Evolutionary conservation across 2,888 invertebrate genomes (phyloP), one percentile per base, ranked within the genome.

Genomic region (Drosophila diplacantha): DNA sequence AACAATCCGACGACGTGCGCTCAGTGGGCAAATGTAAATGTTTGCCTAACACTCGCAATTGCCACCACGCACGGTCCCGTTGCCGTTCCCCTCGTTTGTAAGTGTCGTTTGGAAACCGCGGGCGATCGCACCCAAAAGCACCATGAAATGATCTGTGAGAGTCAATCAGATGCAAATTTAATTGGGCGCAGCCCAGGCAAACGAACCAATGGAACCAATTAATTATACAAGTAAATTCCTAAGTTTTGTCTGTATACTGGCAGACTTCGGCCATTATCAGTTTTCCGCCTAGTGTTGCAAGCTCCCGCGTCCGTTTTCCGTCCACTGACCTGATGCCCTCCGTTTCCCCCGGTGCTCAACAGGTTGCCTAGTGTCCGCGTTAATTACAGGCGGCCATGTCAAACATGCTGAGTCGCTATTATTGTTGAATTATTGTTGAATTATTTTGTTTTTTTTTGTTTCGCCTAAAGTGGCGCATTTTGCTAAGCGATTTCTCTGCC

Each of bases 391-490:
- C 56, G 60, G 39, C 61, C 66, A 71, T 69, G 51, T 66, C 60
- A 53, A 44, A 47, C 34, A 60, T 41, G 57, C 58, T 56, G 58
- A 56, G 44, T 43, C 44, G 47, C 43, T 46, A 57, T 57, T 59
- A 66, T 55, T 47, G 46, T 41, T 47, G 32, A 4, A 57, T 57
- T 59, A 66, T 55, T 47, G 46, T 41, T 47, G 32, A 4, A 50
- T 31, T 65, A 22, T 49, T 47, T 38, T 49, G 18, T 18, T n/a
- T 20, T 56, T 35, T 24, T 41, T 26, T 16, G 16, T 62, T 66
- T 64, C 50, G 68, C 78, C 73, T 65, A 57, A 69, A 78, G 81
- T 78, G 81, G 74, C 79, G 74, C 81, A 79, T 72, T 81, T 77
- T 51, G 67, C 68, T 61, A 56, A 73, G 66, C 51, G 55, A 16